Conservation (phyloP, 2,113 vertebrate species). For the Rissa tridactyla region DNA sequence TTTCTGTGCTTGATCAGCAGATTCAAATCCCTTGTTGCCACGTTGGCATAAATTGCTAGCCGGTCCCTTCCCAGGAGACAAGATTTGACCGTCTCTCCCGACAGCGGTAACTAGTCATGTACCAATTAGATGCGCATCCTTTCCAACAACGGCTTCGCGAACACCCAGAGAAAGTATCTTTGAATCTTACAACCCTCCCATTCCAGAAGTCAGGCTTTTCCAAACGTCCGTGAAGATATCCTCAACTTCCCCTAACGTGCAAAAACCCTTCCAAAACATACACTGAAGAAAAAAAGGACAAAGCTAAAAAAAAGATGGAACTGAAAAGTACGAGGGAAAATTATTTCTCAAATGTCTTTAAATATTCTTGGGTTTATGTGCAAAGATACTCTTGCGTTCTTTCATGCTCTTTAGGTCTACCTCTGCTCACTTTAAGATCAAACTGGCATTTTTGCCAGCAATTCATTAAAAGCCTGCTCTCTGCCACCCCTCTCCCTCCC, state of each 20-base stretch:
- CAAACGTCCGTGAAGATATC: background rate
- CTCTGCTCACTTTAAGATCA: constrained; percentile 36
- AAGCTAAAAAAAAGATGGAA: background rate
- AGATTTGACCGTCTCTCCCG: background rate
- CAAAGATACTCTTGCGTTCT: background rate
- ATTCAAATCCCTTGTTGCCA: constrained; percentile 40
- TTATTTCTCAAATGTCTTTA: background rate
- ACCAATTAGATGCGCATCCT: background rate
- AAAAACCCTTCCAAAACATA: background rate
- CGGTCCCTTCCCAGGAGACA: constrained; percentile 4
- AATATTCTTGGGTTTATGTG: background rate
- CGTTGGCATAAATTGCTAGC: constrained; percentile 29
- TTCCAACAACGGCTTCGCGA: background rate
- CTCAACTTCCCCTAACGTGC: background rate
- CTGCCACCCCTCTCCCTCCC: constrained; percentile 43
- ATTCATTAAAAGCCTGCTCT: constrained; percentile 10
- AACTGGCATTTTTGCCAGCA: constrained; percentile 18
- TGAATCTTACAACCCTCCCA: background rate
- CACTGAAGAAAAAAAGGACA: background rate
- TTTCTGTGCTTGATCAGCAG: constrained; percentile 48
- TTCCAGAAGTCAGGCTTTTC: background rate
- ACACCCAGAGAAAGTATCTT: background rate
- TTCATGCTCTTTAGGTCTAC: background rate
- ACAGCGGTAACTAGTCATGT: constrained; percentile 3
- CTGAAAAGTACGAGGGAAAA: background rate